These are phyloP conservation scores for Epizoanthus scotinus DNA, from an alignment of 92 coral and sea anemone genomes.

Conservation along the genomic window DNA sequence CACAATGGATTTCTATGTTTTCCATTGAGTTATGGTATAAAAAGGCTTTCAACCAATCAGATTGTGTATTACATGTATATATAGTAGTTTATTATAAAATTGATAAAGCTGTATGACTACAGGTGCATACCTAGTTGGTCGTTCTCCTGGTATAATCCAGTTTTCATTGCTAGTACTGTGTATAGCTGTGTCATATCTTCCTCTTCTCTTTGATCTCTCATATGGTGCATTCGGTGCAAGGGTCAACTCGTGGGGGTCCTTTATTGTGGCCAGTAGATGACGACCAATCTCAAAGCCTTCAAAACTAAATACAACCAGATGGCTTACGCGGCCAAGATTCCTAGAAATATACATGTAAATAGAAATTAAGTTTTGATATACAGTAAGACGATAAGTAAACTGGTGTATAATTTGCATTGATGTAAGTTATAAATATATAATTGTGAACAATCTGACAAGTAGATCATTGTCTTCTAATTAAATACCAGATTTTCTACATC, in stretches of 20 bases:
- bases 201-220: slow-evolving; percentile 54
- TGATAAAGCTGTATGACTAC: no score
- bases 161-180: slow-evolving; percentile 64
- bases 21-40: no score
- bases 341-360: slow-evolving; percentile 35
- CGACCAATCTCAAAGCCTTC: slow-evolving; percentile 92
- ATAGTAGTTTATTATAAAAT: no score
- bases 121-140: slow-evolving; percentile 72
- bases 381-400: background rate
- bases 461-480: no score
- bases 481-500: no score
- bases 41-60: no score
- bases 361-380: background rate
- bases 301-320: slow-evolving; percentile 79
- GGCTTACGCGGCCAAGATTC: slow-evolving; percentile 77
- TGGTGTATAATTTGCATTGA: background rate
- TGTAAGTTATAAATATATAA: no score
- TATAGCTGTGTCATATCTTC: slow-evolving; percentile 51
- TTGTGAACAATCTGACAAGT: no score
- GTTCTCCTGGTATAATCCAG: slow-evolving; percentile 94
- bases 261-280: slow-evolving; percentile 62
- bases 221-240: slow-evolving; percentile 80
- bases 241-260: slow-evolving; percentile 59
- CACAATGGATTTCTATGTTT: no score
- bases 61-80: no score